These are phyloP conservation scores for Somateria mollissima DNA, from an alignment of 2,797 vertebrate species.

Conservation along the genomic window DNA sequence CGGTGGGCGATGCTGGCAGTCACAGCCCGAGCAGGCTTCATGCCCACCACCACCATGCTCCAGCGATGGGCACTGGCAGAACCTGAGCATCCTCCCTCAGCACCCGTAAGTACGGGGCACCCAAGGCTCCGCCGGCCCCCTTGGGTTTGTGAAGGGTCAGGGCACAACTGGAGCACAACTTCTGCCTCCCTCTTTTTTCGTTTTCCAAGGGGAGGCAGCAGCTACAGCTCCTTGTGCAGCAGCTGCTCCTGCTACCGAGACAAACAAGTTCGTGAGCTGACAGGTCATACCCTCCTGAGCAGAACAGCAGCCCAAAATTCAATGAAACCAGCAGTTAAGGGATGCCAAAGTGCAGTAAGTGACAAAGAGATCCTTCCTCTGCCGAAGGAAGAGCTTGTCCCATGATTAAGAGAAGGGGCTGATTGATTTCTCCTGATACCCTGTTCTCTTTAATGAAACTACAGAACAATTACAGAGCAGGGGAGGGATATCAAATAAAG, in stretches of 20 bases:
- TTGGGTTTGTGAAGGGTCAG: background rate
- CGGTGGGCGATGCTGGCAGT: accelerated
- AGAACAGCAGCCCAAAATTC: background rate
- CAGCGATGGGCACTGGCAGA: background rate
- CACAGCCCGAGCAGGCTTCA: accelerated
- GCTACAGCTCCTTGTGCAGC: background rate
- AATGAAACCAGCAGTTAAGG: background rate
- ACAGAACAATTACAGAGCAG: conserved; percentile 5
- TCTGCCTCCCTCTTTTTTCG: background rate
- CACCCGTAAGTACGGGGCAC: background rate
- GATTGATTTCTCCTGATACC: conserved; percentile 38
- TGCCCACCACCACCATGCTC: accelerated
- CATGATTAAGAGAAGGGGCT: background rate
- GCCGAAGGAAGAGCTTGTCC: background rate
- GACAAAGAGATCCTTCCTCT: background rate
- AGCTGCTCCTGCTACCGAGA: background rate
- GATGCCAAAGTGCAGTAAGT: background rate
- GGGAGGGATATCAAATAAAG: conserved; percentile 49
- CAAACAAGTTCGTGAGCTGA: background rate
- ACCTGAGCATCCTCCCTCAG: background rate
- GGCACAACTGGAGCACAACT: too few species aligned
- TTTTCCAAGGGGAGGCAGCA: background rate
- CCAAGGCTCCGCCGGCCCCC: accelerated
- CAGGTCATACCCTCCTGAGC: background rate
- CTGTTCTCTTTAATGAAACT: conserved; percentile 44